These are phyloP conservation scores for Sitta europaea DNA, from an alignment of 2,113 vertebrate genomes.

Conservation along the genomic window DNA sequence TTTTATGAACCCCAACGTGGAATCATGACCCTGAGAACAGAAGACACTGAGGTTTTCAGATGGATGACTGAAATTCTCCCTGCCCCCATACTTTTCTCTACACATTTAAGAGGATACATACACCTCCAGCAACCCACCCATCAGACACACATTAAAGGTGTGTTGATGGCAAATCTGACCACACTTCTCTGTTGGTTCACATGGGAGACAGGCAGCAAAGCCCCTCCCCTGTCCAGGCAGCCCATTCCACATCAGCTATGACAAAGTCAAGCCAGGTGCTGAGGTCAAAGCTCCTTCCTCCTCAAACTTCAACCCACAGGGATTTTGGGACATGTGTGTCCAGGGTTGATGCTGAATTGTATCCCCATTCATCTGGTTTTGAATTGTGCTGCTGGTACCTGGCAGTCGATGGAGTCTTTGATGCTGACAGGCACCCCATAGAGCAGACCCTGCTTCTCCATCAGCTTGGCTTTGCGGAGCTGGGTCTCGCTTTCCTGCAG, in stretches of 20 bases:
- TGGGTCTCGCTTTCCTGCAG: slow-evolving; percentile 75
- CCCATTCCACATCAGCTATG: background rate
- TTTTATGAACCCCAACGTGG: slow-evolving; percentile 75
- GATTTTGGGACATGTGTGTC: rapidly evolving
- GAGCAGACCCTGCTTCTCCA: slow-evolving; percentile 58
- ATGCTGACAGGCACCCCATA: slow-evolving; percentile 79
- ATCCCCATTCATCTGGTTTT: too few species aligned
- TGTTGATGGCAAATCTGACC: background rate
- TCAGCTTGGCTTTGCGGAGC: slow-evolving; percentile 14
- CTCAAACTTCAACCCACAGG: background rate
- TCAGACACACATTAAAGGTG: rapidly evolving
- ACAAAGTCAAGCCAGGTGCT: background rate
- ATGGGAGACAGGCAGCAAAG: background rate
- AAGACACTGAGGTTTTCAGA: background rate
- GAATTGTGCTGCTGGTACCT: slow-evolving; percentile 54
- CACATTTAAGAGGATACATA: rapidly evolving
- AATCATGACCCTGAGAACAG: slow-evolving; percentile 77
- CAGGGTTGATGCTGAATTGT: too few species aligned
- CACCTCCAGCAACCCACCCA: background rate
- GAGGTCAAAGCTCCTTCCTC: background rate
- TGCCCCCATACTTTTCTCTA: rapidly evolving
- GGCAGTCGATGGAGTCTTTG: slow-evolving; percentile 77
- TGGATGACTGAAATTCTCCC: background rate
- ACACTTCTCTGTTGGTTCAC: background rate
- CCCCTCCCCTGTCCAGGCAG: background rate